phyloP scores from a whole-genome alignment of 1,140 invertebrate genomes.

The Ostrea edulis region DNA sequence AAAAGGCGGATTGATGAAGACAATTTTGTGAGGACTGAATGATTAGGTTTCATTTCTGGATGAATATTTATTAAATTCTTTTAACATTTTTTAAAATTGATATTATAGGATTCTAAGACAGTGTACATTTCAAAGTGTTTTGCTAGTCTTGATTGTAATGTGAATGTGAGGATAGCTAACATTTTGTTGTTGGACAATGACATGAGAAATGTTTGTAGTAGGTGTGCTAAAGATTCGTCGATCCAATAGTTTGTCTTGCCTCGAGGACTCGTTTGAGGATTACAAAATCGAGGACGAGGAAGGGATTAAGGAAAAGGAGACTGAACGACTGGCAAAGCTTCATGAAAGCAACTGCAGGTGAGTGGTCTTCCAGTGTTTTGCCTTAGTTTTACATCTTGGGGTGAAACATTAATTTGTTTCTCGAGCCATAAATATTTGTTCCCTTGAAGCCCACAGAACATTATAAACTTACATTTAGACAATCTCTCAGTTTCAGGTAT shows the following conservation, averaged over 20 bases:
- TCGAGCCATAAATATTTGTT: no score
- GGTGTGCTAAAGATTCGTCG: conserved; percentile 84
- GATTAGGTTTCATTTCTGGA: no score
- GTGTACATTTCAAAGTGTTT: neutral
- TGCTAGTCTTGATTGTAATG: neutral
- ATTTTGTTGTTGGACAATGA: conserved; percentile 31
- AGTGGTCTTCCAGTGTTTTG: neutral
- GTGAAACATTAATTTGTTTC: no score
- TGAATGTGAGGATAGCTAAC: neutral
- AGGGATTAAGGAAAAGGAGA: conserved; percentile 64
- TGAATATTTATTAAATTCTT: no score
- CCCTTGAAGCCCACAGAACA: no score
- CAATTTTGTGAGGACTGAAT: no score
- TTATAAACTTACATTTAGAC: no score
- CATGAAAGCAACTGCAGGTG: conserved; percentile 76
- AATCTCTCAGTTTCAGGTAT: no score
- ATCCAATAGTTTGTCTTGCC: conserved; percentile 91
- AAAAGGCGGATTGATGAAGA: no score
- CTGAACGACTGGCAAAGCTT: conserved; percentile 71
- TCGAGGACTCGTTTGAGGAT: conserved; percentile 69
- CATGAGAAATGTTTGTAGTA: conserved; percentile 32
- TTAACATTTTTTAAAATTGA: no score
- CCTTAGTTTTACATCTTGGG: no score
- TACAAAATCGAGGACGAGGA: conserved; percentile 86
- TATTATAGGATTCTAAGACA: no score